Conservation (phyloP, 1,140 invertebrate species). For the Uloborus diversus region DNA sequence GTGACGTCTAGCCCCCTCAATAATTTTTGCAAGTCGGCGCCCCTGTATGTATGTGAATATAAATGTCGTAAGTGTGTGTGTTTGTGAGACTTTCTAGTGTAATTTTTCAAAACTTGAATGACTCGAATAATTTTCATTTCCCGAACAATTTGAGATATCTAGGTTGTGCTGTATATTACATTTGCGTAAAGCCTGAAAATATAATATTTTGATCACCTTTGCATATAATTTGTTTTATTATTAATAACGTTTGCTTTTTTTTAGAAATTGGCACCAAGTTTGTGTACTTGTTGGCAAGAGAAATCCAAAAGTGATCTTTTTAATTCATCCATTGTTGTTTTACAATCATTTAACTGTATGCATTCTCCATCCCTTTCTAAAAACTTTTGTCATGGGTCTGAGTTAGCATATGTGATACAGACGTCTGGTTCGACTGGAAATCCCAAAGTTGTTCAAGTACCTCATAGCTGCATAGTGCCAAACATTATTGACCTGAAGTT, state of each 20-base stretch:
- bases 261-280: not conserved
- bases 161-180: not conserved
- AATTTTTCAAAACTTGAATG: not conserved
- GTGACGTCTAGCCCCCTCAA: too few relatives aligned
- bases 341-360: constrained; percentile 12
- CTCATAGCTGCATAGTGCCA: constrained; percentile 45
- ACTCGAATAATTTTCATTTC: not conserved
- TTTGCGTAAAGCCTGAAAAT: not conserved
- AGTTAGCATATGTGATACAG: constrained; percentile 32
- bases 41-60: too few relatives aligned
- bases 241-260: too few relatives aligned
- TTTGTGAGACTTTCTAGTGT: not conserved
- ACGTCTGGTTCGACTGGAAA: constrained; percentile 52
- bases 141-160: not conserved
- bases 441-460: constrained; percentile 51
- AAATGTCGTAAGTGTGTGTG: too few relatives aligned
- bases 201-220: not conserved
- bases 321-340: not conserved
- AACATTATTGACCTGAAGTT: constrained; percentile 53
- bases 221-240: not conserved
- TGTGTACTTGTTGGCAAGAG: constrained; percentile 23
- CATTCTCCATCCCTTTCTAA: not conserved
- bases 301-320: not conserved
- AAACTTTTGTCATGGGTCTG: not conserved
- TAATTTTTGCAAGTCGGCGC: too few relatives aligned